Evolutionary conservation across 2,797 vertebrate species (phyloP), one percentile per base, ranked within the genome.

Genomic region (Balearica regulorum): DNA sequence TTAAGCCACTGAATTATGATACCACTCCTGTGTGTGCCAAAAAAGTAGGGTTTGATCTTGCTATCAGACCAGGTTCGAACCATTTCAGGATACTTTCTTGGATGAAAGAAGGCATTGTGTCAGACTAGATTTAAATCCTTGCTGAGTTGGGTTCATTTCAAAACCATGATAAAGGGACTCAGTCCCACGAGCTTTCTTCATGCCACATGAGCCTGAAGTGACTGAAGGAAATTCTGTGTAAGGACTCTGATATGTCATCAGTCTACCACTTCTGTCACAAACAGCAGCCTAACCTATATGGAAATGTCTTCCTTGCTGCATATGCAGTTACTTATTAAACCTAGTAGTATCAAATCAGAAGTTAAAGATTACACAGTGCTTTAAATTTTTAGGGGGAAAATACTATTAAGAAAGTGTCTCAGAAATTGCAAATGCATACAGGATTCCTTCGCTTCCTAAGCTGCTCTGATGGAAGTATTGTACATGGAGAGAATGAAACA

Each of bases 171-270:
- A 39, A 35, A 88, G 21, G 19, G 9, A 18, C 70, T 89, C 53
- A 55, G 37, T 89, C 35, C 43, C 65, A 37, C 7, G 53, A 21
- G 31, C 21, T 80, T 85, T 61, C 60, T 55, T 83, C 29, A 20
- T 2, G 2, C 16, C 57, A 13, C 1, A 0, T 31, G 48, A 86
- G 20, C 26, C 61, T 77, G n/a, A 62, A 54, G 60, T 39, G n/a
- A 33, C 39, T 25, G 29, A 89, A 80, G 31, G 26, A 53, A 84
- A 12, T 75, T 83, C 79, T 60, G 6, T 0, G 0, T 24, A 26
- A 76, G 53, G 33, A 22, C 13, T 75, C 55, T 15, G 11, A 25
- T 35, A 46, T 1, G 1, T 43, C 5, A 2, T 16, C 39, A 25
- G 12, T 33, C 46, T 54, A 58, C 35, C 39, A n/a, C 4, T 69